Base-by-base conservation (phyloP, 2,888 invertebrate genomes). In the Drosophila glabriapex region DNA sequence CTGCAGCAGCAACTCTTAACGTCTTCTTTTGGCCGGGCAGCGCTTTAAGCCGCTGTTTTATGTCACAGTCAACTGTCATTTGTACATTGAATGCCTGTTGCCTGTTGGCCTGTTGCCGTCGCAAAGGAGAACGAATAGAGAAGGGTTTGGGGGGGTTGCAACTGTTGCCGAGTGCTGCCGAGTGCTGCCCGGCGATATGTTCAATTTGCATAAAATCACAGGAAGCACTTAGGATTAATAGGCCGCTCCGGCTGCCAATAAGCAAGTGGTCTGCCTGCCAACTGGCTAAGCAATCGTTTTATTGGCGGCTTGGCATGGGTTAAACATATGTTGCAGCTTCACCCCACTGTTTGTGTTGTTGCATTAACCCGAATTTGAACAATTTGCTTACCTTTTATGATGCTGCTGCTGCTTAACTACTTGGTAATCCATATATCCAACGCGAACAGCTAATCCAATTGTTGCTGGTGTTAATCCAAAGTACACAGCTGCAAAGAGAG, bases 31-130 rank as follows among this genome's bases (percentile, higher is more conserved):
- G 73, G 74, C 73, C 77, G 16, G 73, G 68, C 82, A 76, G 81
- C 79, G 88, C 80, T 83, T 85, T 81, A 87, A 84, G 82, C 65
- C 79, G 87, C 91, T 91, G 92, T 91, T 91, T 92, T 89, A 80
- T 90, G 91, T 92, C 91, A 91, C 91, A 91, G 87, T 82, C 87
- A 92, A 91, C 91, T 89, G 91, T 92, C 91, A 92, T 91, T 91
- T 91, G 83, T 83, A 89, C 82, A 83, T 82, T 91, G 85, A 87
- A 91, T 81, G 68, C 66, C 55, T 76, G 69, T 46, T 46, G 46
- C 46, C 46, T 9, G 46, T 46, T 46, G 46, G 65, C 53, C 65
- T 39, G 46, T 55, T 60, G 53, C 68, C 59, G 29, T 46, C 19
- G 22, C 33, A 60, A n/a, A 16, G 29, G n/a, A 19, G 53, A 25